Percentiles rank a stretch among this genome's conserved stretches.
Conservation (phyloP, 2,113 vertebrate species). For the Haemorhous mexicanus region DNA sequence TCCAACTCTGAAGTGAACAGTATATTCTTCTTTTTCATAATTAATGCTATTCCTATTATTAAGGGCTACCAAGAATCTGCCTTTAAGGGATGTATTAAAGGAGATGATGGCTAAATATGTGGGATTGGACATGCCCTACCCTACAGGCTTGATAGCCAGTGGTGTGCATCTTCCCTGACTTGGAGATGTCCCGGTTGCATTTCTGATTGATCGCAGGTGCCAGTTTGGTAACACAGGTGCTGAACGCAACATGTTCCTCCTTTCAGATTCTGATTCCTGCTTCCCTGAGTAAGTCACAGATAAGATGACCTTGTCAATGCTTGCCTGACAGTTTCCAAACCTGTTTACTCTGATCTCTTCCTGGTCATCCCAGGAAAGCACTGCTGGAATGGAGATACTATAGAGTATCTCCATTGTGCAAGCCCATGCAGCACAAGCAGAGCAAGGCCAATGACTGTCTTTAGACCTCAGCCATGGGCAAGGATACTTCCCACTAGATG, state of each 20-base stretch:
- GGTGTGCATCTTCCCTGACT: not conserved
- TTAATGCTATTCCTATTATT: not conserved
- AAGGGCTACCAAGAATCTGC: not conserved
- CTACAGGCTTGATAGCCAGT: not conserved
- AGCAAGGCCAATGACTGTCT: not conserved
- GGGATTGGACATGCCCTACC: not conserved
- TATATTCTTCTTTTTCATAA: not conserved
- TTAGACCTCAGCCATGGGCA: not conserved
- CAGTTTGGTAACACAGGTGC: not conserved
- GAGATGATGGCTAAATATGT: not conserved
- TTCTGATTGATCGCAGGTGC: not conserved
- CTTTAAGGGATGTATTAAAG: not conserved
- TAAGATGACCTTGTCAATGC: not conserved
- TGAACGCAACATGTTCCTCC: not conserved
- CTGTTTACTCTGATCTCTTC: not conserved
- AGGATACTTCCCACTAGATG: not conserved
- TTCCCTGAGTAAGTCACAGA: not conserved
- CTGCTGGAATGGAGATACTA: not conserved
- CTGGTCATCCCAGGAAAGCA: not conserved
- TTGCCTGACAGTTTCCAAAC: not conserved
- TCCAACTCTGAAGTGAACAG: not conserved
- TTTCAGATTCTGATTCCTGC: not conserved
- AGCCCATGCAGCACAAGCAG: not conserved
- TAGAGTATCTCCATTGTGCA: not conserved
- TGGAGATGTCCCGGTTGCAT: accelerated